Evolutionary conservation across 2,113 vertebrate species (phyloP).

Genomic region (Callionymus lyra): DNA sequence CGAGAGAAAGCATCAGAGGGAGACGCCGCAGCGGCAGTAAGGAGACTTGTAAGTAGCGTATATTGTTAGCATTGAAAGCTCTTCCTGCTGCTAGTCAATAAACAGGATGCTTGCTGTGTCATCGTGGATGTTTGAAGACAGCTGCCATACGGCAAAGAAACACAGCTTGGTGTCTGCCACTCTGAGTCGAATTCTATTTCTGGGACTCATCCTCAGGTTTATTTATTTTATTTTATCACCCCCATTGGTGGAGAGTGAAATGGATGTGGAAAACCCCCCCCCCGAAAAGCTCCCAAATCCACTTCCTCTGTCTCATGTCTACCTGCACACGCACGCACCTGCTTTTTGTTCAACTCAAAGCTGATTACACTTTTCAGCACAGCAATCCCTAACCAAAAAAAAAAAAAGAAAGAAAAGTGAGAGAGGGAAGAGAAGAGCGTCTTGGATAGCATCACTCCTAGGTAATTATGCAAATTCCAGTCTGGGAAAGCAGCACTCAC

Average conservation of each 20-base stretch:
- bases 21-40: constrained; percentile 26
- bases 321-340: constrained; percentile 36
- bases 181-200: constrained; percentile 58
- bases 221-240: constrained; percentile 15
- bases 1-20: not conserved
- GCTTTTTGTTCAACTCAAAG: constrained; percentile 49
- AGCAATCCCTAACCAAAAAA: constrained; percentile 21
- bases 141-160: constrained; percentile 53
- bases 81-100: constrained; percentile 62
- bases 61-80: constrained; percentile 56
- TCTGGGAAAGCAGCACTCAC: not conserved
- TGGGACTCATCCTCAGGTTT: constrained; percentile 40
- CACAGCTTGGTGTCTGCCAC: constrained; percentile 53
- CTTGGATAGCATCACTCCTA: constrained; percentile 12
- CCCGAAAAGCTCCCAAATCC: not conserved
- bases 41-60: constrained; percentile 51
- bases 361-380: constrained; percentile 42
- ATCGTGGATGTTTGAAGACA: constrained; percentile 62
- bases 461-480: constrained; percentile 24
- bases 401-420: constrained; percentile 5
- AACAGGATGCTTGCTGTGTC: constrained; percentile 65
- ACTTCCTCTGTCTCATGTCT: constrained; percentile 10
- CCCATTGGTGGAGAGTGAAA: constrained; percentile 7
- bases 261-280: constrained; percentile 31
- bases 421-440: not conserved